Evolutionary conservation across 1,140 invertebrate species (phyloP), one percentile per base, ranked within the genome.

Genomic region (Trinorchestia longiramus): DNA sequence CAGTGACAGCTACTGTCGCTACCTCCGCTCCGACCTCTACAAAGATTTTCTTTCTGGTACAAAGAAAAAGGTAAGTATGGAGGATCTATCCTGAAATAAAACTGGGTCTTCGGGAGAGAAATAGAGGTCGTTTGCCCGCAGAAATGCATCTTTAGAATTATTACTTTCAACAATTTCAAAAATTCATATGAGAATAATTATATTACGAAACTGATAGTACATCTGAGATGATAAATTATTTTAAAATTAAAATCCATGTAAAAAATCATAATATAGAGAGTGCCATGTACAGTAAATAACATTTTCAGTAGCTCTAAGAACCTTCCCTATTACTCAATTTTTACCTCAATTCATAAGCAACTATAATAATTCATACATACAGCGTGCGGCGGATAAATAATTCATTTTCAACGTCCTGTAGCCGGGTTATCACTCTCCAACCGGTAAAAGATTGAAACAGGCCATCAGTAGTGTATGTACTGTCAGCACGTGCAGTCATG

Each of bases 11-110:
- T 99, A 99, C 97, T 99, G 99, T 87, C 98, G 99, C 96, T 99
- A 99, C 97, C 98, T 99, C 95, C 98, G 99, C 95, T 99, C 99
- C 1, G 99, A 99, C 97, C 99, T 99, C 98, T 99, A 99, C 97
- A 99, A 99, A 98, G 99, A 99, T 97, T 99, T 99, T 97, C 98
- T 99, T 95, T 99, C 98, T 97, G 99, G 99, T 97, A 99, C 99
- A 92, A 99, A 99, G 97, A 99, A 99, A 98, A 99, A 99, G 98
- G 98, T 99, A 97, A 97, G 96, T 90, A 28, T 36, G 28, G 62
- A 36, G 62, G 28, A 11, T 77, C 11, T 77, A 1, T 36, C 15
- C 28, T 77, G 28, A 11, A 19, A 3, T 1, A 11, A 23, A 77
- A 77, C 8, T 77, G 62, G 62, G 62, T 36, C 15, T 11, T 77